Evolutionary conservation across 2,888 invertebrate species (phyloP).

Genomic region (Caenorhabditis plicata): DNA sequence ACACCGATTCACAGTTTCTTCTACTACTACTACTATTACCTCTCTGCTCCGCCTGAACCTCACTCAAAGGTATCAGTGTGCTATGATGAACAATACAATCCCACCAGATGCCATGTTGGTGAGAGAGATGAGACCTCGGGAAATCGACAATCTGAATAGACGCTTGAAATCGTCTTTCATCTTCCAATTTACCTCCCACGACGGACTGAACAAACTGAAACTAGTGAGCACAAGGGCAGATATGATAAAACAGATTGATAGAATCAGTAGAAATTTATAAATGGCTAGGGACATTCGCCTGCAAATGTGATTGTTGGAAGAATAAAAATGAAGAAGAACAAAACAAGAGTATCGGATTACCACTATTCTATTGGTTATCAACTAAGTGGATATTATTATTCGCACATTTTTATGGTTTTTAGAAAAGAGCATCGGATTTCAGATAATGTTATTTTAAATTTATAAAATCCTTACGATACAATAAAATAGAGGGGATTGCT

Average conservation of each 20-base stretch:
- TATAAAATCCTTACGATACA: too few relatives aligned
- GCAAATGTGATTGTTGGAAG: neutral
- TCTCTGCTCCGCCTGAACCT: slow-evolving; percentile 22
- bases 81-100: slow-evolving; percentile 46
- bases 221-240: slow-evolving; percentile 42
- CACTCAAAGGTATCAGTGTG: slow-evolving; percentile 38
- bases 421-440: too few relatives aligned
- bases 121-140: slow-evolving; percentile 32
- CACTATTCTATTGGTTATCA: too few relatives aligned
- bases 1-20: neutral
- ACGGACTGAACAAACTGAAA: slow-evolving; percentile 41
- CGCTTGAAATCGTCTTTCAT: neutral
- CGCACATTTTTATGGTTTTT: too few relatives aligned
- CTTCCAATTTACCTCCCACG: slow-evolving; percentile 45
- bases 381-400: too few relatives aligned
- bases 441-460: too few relatives aligned
- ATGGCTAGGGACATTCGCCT: slow-evolving; percentile 27
- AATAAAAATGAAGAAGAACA: slow-evolving; percentile 7
- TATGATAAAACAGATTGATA: slow-evolving; percentile 43
- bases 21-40: too few relatives aligned
- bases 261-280: slow-evolving; percentile 42
- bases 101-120: slow-evolving; percentile 52
- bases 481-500: too few relatives aligned
- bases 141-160: slow-evolving; percentile 35
- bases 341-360: neutral